Percentiles rank a stretch among this genome's conserved stretches.
phyloP scores from a whole-genome alignment of 2,797 vertebrate genomes.

The Lagocephalus sceleratus region DNA sequence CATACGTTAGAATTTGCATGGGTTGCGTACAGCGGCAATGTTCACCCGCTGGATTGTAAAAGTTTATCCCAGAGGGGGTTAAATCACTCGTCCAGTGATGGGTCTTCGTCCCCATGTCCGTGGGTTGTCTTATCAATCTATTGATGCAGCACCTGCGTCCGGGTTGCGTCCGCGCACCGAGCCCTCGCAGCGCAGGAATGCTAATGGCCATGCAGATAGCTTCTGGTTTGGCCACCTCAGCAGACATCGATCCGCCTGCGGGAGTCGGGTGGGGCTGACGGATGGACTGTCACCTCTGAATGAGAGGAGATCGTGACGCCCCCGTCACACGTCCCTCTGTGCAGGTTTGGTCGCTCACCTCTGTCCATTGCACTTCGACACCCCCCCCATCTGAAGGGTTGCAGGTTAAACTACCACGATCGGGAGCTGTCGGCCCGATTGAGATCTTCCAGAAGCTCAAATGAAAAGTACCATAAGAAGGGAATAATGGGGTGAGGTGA shows the following conservation, averaged over 20 bases:
- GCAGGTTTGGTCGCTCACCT: conserved; percentile 23
- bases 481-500: too few relatives aligned
- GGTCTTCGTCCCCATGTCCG: conserved; percentile 64
- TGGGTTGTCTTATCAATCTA: conserved; percentile 82
- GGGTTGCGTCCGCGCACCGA: conserved; percentile 2
- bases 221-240: conserved; percentile 77
- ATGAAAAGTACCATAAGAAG: background rate
- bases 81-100: conserved; percentile 62
- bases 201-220: conserved; percentile 80
- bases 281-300: conserved; percentile 76
- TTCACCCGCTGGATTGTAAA: conserved; percentile 28
- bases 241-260: conserved; percentile 78
- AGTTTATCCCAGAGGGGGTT: conserved; percentile 56
- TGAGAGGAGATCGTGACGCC: conserved; percentile 61
- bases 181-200: conserved; percentile 61
- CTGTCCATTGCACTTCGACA: conserved; percentile 1
- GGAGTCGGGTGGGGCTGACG: conserved; percentile 63
- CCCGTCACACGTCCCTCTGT: conserved; percentile 49
- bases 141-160: conserved; percentile 68
- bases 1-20: conserved; percentile 15
- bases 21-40: conserved; percentile 15
- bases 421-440: conserved; percentile 22
- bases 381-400: conserved; percentile 15
- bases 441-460: conserved; percentile 21
- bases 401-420: conserved; percentile 28